Base-by-base conservation (phyloP, 2,888 invertebrate species). In the Leptothorax acervorum region DNA sequence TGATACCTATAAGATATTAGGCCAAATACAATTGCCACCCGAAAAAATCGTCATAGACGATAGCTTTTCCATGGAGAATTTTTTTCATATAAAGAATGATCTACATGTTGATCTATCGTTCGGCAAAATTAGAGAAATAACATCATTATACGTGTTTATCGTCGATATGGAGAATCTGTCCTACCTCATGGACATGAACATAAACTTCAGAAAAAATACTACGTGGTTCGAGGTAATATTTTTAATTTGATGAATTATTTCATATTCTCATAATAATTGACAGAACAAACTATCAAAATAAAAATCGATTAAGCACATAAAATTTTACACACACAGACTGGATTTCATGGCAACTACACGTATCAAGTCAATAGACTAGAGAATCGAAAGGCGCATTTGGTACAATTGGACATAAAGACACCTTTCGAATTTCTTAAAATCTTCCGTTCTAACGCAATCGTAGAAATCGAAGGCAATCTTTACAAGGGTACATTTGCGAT, bases 31-130 rank as follows among this genome's bases (percentile, higher is more conserved):
- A 60, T 92, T 96, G 78, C 96, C 96, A 0, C 95, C 95, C 75
- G 96, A 96, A 63, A 94, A 94, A 28, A 95, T 96, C 0, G 95
- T 95, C 31, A 92, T 97, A 68, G 95, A 95, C 84, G 96, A 97
- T 93, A 95, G 95, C 85, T 95, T 97, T 12, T 95, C 95, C 85
- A 91, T 94, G 65, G 91, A 96, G 95, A 95, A 96, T 87, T 95
- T 95, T 62, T 95, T 96, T 79, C 93, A 95, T 68, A 95, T 96
- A 87, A 95, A 95, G 82, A 97, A 97, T 93, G 95, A 96, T 15
- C 92, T 97, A 18, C 95, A 95, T 81, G 90, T 97, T 0, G 95
- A 94, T 11, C 96, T 96, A 0, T 96, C 97, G 0, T 97, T 96
- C 85, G 82, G 90, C 5, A 92, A 88, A 48, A 95, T 94, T 85